A percentile compares a stretch with the other conserved stretches of the same genome.
Evolutionary conservation across 1,140 invertebrate species (phyloP).

Genomic region (Marisa cornuarietis): DNA sequence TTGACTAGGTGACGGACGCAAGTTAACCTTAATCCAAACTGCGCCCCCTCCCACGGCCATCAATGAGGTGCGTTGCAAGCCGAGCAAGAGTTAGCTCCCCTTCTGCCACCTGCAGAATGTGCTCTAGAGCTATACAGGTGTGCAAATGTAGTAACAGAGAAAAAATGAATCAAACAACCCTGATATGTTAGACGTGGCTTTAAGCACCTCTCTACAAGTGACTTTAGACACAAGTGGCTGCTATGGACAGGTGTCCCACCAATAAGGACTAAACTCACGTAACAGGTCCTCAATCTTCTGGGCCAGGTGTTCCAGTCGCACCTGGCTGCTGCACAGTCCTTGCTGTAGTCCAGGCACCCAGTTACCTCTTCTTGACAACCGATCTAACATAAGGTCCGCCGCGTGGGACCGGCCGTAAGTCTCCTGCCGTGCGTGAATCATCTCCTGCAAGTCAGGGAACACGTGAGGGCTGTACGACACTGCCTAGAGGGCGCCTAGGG

Average conservation of each 20-base stretch:
- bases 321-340: constrained; percentile 6
- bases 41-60: too few relatives aligned
- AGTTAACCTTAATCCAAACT: too few relatives aligned
- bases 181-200: too few relatives aligned
- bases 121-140: not conserved
- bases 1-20: too few relatives aligned
- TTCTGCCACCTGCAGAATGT: not conserved
- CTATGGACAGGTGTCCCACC: too few relatives aligned
- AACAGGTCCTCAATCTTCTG: not conserved
- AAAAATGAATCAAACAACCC: not conserved
- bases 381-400: not conserved
- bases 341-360: constrained; percentile 3
- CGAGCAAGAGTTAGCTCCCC: too few relatives aligned
- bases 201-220: too few relatives aligned
- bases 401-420: not conserved
- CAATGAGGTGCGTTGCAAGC: too few relatives aligned
- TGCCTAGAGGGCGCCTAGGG: too few relatives aligned
- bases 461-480: not conserved
- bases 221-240: too few relatives aligned
- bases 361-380: not conserved
- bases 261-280: too few relatives aligned
- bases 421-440: not conserved
- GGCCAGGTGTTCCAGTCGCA: constrained; percentile 3
- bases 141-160: not conserved
- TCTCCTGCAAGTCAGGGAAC: not conserved